These are phyloP conservation scores for Sialis fuliginosa DNA, from an alignment of 2,888 invertebrate species.

Conservation along the genomic window DNA sequence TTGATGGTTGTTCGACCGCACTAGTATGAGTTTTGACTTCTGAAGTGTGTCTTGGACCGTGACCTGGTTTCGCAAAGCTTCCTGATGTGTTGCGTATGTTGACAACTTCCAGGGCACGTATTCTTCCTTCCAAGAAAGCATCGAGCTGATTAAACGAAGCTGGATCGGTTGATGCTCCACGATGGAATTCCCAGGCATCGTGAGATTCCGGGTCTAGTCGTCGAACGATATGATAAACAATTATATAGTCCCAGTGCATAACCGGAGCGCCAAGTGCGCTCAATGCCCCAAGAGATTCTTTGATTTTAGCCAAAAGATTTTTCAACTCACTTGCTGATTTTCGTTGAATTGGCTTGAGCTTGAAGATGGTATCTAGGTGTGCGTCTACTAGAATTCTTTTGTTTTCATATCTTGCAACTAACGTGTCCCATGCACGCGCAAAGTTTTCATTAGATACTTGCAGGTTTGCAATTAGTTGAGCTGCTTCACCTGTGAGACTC, in stretches of 20 bases:
- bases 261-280: neutral
- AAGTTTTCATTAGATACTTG: conserved; percentile 7
- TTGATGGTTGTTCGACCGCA: neutral
- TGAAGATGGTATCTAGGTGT: conserved; percentile 7
- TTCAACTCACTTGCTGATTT: neutral
- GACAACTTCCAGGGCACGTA: neutral
- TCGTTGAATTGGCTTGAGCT: neutral
- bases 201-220: neutral
- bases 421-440: conserved; percentile 7
- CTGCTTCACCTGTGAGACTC: conserved; percentile 7
- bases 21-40: neutral
- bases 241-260: neutral
- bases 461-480: conserved; percentile 7
- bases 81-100: neutral
- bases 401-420: conserved; percentile 9
- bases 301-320: too few species aligned
- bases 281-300: too few species aligned
- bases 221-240: neutral
- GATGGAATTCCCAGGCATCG: neutral
- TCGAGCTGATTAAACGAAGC: neutral
- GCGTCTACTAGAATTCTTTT: conserved; percentile 7
- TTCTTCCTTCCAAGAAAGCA: neutral
- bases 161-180: neutral
- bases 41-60: neutral
- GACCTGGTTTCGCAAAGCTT: neutral